Base-by-base conservation (phyloP, 2,113 vertebrate species). In the Irena cyanogastra region DNA sequence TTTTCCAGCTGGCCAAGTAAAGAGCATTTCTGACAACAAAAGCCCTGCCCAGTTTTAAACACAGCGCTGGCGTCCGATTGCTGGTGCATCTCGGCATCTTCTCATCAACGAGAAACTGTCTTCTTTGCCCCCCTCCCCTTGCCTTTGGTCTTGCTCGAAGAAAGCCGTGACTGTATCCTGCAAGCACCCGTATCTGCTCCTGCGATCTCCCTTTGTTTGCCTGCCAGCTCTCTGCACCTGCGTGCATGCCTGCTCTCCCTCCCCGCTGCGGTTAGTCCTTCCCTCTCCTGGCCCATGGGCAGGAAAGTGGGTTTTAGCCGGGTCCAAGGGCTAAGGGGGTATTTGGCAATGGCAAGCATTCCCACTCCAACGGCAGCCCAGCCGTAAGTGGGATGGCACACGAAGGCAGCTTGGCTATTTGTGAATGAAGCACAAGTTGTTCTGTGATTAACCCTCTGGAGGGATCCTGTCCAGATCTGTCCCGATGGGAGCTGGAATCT, bases 161-260 rank as follows among this genome's bases (percentile, higher is more conserved):
- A 89, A 78, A 89, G 81, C 91, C 2, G 1, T 30, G 75, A 39
- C 81, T 24, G 50, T 49, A 89, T 95, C 70, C 82, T 94, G 89
- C 70, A 16, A 22, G n/a, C 1, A 2, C 81, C 70, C 1, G 0
- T 90, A 94, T 95, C 95, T 81, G 87, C 84, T 88, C 54, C 92
- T 87, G 56, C 3, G 3, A 96, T 97, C 96, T 96, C 72, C 77
- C 94, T 96, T 95, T 96, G 93, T 96, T 91, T 80, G 87, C 27
- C 84, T 95, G 94, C 95, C 95, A 96, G 94, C 82, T 93, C 27
- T 96, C 90, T 90, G 95, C 95, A 96, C 92, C 95, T 97, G 96
- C 84, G 7, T 92, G 89, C 83, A 28, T 2, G 72, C 77, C 75
- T 53, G 81, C 84, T 93, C 84, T 83, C 61, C 42, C 89, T 87